phyloP scores from a whole-genome alignment of 2,888 invertebrate species.

The Saturnia japonica region DNA sequence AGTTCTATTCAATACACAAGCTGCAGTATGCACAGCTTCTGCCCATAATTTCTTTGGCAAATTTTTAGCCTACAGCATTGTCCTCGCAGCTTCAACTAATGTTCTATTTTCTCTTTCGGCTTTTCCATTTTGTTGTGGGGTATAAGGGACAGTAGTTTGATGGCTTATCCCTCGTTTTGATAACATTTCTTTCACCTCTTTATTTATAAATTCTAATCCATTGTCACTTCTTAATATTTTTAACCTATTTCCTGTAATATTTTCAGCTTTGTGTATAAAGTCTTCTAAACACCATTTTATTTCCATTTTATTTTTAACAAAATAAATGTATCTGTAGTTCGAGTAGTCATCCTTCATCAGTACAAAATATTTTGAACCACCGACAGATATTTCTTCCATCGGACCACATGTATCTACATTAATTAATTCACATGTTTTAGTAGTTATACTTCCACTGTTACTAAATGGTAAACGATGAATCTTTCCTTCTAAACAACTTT shows the following conservation, averaged over 20 bases:
- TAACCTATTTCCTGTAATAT: constrained; percentile 36
- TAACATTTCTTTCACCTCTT: constrained; percentile 31
- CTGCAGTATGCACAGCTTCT: constrained; percentile 17
- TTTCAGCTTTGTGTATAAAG: constrained; percentile 35
- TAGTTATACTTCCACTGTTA: neutral
- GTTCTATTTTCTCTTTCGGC: constrained; percentile 39
- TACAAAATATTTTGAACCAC: constrained; percentile 23
- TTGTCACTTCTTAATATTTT: constrained; percentile 38
- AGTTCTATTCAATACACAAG: constrained; percentile 15
- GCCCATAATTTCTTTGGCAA: constrained; percentile 21
- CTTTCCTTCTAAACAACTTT: neutral
- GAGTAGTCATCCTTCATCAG: constrained; percentile 23
- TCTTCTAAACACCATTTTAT: constrained; percentile 23
- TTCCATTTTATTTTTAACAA: constrained; percentile 19
- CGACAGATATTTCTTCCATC: constrained; percentile 20
- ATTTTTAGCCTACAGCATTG: constrained; percentile 7
- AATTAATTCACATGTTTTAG: neutral
- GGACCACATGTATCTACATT: constrained; percentile 23
- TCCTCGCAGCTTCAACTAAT: constrained; percentile 9
- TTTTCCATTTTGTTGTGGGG: constrained; percentile 53
- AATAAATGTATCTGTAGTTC: constrained; percentile 15
- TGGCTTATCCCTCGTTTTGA: constrained; percentile 36
- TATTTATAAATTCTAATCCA: constrained; percentile 41
- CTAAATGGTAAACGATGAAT: constrained; percentile 15
- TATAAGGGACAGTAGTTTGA: constrained; percentile 40